Conservation (phyloP, 2,888 invertebrate species). For the Drosophila acutilabella region DNA sequence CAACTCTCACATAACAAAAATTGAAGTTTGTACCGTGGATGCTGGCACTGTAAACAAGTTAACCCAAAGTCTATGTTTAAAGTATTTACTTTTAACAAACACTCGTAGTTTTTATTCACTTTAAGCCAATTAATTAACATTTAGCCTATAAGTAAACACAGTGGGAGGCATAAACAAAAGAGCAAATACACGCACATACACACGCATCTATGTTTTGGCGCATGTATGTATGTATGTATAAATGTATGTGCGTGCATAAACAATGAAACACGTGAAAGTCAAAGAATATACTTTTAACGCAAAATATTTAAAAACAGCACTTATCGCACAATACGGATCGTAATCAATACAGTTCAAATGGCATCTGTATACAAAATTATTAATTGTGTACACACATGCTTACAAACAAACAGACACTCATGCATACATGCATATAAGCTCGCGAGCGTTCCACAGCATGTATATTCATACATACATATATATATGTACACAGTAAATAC, state of each 20-base stretch:
- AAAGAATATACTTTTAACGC: neutral
- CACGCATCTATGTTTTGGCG: neutral
- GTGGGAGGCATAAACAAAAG: neutral
- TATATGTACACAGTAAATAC: neutral
- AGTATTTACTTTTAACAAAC: neutral
- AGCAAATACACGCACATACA: neutral
- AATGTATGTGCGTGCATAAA: neutral
- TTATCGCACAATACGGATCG: neutral
- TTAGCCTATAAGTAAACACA: constrained; percentile 1
- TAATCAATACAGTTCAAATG: constrained; percentile 4
- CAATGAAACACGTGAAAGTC: neutral
- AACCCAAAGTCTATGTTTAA: neutral
- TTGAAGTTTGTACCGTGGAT: neutral
- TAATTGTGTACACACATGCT: constrained; percentile 1
- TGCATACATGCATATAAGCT: constrained; percentile 5
- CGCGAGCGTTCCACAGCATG: neutral
- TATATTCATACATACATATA: constrained; percentile 5
- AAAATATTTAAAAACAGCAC: constrained; percentile 2
- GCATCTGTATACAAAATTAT: neutral
- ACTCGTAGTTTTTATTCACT: neutral
- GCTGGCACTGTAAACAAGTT: neutral
- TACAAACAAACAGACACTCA: neutral
- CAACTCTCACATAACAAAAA: constrained; percentile 3
- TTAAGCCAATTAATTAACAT: constrained; percentile 2
- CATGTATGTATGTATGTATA: neutral